Percentiles rank a stretch among this genome's conserved stretches.
phyloP scores from a whole-genome alignment of 2,888 invertebrate genomes.

The Tipula lateralis region DNA sequence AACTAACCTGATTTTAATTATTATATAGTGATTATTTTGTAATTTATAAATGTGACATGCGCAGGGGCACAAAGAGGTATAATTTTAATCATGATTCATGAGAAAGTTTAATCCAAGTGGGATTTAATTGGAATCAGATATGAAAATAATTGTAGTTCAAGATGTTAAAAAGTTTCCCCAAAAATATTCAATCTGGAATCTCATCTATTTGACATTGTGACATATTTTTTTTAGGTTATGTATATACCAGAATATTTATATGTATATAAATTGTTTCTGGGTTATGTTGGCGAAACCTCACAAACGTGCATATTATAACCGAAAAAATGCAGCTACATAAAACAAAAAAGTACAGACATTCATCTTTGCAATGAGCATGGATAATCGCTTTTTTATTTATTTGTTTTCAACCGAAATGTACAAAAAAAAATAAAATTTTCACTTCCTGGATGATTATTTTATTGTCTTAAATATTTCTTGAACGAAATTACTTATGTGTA shows the following conservation, averaged over 20 bases:
- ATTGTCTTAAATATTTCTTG: neutral
- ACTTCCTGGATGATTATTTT: constrained; percentile 19
- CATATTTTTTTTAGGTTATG: neutral
- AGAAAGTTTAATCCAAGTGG: neutral
- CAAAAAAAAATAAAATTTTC: neutral
- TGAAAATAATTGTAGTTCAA: neutral
- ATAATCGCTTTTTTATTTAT: constrained; percentile 19
- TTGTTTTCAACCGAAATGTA: neutral
- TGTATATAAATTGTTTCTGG: neutral
- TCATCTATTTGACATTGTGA: neutral
- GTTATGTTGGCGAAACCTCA: constrained; percentile 19
- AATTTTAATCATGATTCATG: neutral
- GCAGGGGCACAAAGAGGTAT: neutral
- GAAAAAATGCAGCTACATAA: neutral
- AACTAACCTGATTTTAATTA: neutral
- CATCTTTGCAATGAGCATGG: constrained; percentile 13
- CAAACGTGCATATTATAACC: neutral
- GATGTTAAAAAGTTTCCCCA: neutral
- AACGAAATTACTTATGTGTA: neutral
- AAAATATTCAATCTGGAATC: constrained; percentile 19
- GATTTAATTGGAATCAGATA: neutral
- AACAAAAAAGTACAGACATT: neutral
- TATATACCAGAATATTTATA: neutral
- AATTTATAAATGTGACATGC: neutral
- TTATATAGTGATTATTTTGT: neutral